Percentiles rank a stretch among this genome's conserved stretches.
Evolutionary conservation across 2,797 vertebrate species (phyloP).

Genomic region (Protonibea diacanthus): DNA sequence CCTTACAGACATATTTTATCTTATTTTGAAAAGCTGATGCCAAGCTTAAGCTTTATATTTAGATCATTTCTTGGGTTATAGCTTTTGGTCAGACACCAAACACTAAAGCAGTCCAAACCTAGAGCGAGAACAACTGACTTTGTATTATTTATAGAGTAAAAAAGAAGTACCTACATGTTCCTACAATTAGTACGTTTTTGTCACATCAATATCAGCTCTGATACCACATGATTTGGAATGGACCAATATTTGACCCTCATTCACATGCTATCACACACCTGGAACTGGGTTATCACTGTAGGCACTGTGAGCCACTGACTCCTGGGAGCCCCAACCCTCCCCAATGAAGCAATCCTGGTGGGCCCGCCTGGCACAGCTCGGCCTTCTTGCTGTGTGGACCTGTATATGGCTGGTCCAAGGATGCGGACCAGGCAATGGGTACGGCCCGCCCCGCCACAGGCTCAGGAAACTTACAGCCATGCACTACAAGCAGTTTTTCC

Average conservation of each 20-base stretch:
- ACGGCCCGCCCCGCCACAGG: conserved; percentile 86
- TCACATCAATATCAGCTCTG: conserved; percentile 18
- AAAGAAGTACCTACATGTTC: not conserved
- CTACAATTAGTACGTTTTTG: not conserved
- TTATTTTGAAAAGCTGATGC: conserved; percentile 14
- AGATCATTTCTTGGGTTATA: not conserved
- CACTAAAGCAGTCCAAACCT: conserved; percentile 5
- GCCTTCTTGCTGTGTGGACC: conserved; percentile 85
- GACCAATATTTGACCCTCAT: conserved; percentile 70
- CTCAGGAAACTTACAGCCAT: conserved; percentile 92
- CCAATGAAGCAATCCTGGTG: conserved; percentile 86
- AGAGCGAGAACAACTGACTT: conserved; percentile 7
- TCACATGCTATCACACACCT: conserved; percentile 78
- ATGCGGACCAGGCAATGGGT: conserved; percentile 93
- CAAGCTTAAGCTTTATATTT: conserved; percentile 28
- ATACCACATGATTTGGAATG: conserved; percentile 73
- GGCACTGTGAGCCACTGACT: conserved; percentile 74
- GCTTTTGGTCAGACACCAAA: not conserved
- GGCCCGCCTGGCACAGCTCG: conserved; percentile 80
- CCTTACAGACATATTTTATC: not conserved
- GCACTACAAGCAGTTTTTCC: conserved; percentile 95
- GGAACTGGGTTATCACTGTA: conserved; percentile 66
- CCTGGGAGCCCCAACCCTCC: conserved; percentile 72
- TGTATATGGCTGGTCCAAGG: conserved; percentile 86
- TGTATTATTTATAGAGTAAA: not conserved